Evolutionary conservation across 2,797 vertebrate species (phyloP).

Genomic region (Hemibagrus guttatus): DNA sequence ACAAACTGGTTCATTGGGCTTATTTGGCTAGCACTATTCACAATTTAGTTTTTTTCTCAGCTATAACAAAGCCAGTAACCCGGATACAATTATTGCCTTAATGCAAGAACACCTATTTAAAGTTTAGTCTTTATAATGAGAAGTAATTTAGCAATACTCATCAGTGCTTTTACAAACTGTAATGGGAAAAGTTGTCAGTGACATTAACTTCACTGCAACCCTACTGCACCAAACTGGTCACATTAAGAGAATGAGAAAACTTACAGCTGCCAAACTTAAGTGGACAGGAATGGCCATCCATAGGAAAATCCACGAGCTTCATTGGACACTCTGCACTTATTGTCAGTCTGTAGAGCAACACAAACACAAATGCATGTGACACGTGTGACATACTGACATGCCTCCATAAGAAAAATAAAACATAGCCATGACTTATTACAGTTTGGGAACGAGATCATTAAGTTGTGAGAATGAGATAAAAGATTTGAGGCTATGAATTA

Average conservation of each 20-base stretch:
- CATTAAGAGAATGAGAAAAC: constrained; percentile 62
- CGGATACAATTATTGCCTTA: constrained; percentile 12
- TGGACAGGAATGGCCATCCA: constrained; percentile 97
- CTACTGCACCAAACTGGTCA: background rate
- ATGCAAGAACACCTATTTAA: constrained; percentile 14
- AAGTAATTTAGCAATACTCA: constrained; percentile 21
- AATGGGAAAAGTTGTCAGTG: constrained; percentile 21
- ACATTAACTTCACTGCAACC: constrained; percentile 5
- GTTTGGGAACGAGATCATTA: background rate
- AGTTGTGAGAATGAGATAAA: background rate
- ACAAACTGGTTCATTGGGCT: background rate
- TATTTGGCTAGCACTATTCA: background rate
- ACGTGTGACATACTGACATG: background rate
- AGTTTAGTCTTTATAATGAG: constrained; percentile 31
- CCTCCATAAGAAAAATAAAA: background rate
- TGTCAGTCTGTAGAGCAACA: constrained; percentile 82
- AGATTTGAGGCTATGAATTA: background rate
- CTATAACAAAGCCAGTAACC: constrained; percentile 1
- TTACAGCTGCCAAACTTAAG: constrained; percentile 99
- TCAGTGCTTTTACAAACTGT: background rate
- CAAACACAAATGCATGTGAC: constrained; percentile 18
- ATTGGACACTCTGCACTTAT: constrained; percentile 97
- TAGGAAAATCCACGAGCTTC: constrained; percentile 97
- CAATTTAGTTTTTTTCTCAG: constrained; percentile 6
- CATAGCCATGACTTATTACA: background rate